phyloP scores from a whole-genome alignment of 1,140 invertebrate genomes.

The Ditylenchus dipsaci region DNA sequence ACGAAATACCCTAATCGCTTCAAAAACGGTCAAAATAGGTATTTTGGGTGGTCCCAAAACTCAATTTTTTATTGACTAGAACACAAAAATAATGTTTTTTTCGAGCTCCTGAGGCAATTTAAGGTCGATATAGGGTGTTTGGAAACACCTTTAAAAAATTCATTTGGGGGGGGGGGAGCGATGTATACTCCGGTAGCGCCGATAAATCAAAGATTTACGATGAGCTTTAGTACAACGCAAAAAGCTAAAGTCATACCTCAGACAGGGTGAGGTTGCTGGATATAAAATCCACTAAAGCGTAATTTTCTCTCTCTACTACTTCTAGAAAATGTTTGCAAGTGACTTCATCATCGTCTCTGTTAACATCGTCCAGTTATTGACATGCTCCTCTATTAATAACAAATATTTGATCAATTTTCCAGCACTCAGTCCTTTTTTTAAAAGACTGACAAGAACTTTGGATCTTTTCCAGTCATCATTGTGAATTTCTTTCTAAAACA shows the following conservation, averaged over 20 bases:
- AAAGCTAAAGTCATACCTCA: neutral
- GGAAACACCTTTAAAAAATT: too few species aligned
- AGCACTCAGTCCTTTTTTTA: neutral
- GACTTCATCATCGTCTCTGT: neutral
- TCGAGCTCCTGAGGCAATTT: too few species aligned
- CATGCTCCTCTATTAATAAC: neutral
- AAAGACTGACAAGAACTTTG: neutral
- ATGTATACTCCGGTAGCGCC: too few species aligned
- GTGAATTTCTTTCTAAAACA: slow-evolving; percentile 4
- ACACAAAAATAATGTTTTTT: too few species aligned
- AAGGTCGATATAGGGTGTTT: too few species aligned
- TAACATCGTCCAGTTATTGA: neutral
- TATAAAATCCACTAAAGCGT: neutral
- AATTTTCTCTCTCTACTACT: neutral
- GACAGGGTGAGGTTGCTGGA: neutral
- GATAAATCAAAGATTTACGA: too few species aligned
- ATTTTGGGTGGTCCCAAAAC: too few species aligned
- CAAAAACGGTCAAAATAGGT: too few species aligned
- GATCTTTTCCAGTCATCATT: neutral
- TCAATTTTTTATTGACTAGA: too few species aligned
- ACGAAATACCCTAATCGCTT: too few species aligned
- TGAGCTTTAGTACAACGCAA: too few species aligned
- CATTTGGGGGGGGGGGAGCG: too few species aligned
- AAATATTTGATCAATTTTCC: neutral
- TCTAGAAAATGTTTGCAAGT: neutral